Percentiles rank a stretch among this genome's conserved stretches.
Conservation (phyloP, 2,113 vertebrate genomes). For the Oryctolagus cuniculus region DNA sequence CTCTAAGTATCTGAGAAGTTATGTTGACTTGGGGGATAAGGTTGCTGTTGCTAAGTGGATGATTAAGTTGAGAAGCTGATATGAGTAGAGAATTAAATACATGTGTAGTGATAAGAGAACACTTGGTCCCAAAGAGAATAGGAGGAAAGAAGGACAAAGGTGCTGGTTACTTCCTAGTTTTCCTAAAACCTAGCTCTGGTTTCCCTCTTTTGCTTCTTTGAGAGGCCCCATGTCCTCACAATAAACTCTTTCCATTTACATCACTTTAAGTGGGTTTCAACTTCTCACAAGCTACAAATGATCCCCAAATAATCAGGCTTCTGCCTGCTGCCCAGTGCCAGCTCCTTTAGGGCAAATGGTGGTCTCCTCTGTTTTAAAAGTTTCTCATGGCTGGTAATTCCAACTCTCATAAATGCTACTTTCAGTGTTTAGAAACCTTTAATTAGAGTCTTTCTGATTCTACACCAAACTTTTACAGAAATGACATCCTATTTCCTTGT, state of each 20-base stretch:
- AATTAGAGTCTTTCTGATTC: conserved; percentile 74
- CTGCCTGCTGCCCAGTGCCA: conserved; percentile 35
- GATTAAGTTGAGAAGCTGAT: not conserved
- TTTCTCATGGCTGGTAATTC: conserved; percentile 56
- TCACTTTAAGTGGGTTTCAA: not conserved
- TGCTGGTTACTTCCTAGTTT: not conserved
- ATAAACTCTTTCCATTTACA: not conserved
- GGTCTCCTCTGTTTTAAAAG: conserved; percentile 70
- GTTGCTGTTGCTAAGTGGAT: not conserved
- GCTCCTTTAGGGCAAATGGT: conserved; percentile 50
- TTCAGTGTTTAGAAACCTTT: conserved; percentile 68
- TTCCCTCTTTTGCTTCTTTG: not conserved
- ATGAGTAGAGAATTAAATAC: not conserved
- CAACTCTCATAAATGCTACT: conserved; percentile 77
- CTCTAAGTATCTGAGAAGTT: not conserved
- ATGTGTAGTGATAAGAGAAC: not conserved
- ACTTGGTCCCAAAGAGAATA: not conserved
- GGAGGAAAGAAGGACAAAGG: not conserved
- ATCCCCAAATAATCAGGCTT: conserved; percentile 15
- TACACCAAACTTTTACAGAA: conserved; percentile 62
- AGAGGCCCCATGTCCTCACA: conserved; percentile 1
- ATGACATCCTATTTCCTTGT: not conserved
- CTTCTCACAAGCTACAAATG: conserved; percentile 48
- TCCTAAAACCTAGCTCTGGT: not conserved
- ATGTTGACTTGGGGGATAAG: not conserved